Percentiles rank a stretch among this genome's conserved stretches.
Evolutionary conservation across 2,797 vertebrate genomes (phyloP).

Genomic region (Taeniopygia guttata): DNA sequence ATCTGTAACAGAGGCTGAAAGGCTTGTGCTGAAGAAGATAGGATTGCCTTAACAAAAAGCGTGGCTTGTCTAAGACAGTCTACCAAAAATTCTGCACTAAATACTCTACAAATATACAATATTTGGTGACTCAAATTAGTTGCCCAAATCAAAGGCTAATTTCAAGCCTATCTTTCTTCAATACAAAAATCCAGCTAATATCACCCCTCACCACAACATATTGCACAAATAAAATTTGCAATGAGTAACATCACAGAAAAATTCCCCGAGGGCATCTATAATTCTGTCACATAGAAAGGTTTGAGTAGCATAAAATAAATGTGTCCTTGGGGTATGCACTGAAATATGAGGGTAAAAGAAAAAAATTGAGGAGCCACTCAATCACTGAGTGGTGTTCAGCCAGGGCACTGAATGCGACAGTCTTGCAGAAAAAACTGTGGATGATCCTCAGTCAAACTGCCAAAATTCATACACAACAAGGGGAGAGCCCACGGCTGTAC

Average conservation of each 20-base stretch:
- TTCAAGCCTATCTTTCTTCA: background rate
- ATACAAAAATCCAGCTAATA: background rate
- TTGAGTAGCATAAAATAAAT: background rate
- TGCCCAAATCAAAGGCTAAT: background rate
- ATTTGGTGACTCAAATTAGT: background rate
- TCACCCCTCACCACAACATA: background rate
- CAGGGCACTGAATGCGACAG: background rate
- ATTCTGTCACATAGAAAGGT: background rate
- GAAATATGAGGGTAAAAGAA: conserved; percentile 1
- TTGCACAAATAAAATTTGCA: background rate
- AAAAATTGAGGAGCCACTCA: background rate
- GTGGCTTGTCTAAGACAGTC: background rate
- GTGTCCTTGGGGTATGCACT: background rate
- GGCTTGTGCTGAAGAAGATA: background rate
- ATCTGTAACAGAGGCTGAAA: background rate
- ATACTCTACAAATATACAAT: background rate
- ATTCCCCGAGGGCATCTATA: background rate
- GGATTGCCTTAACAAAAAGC: background rate
- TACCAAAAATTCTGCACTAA: background rate
- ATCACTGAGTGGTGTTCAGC: background rate
- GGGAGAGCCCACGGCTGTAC: background rate
- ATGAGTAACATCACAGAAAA: background rate
- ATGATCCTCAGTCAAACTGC: conserved; percentile 8
- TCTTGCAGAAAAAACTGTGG: background rate
- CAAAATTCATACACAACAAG: background rate